Base-by-base conservation (phyloP, 2,888 invertebrate species). In the Drosophila setosimentum region DNA sequence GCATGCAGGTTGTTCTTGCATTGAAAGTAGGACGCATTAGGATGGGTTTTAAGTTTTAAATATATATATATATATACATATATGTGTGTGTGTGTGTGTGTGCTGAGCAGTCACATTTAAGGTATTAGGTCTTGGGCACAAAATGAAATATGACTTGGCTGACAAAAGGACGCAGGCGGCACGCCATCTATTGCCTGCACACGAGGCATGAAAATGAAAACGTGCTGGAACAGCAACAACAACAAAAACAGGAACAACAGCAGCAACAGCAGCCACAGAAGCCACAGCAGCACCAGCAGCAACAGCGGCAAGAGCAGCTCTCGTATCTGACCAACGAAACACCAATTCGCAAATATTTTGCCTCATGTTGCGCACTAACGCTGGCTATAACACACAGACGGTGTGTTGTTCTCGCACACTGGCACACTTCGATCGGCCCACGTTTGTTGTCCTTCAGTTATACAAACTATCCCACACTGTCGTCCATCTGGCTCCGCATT, bases 141-240 rank as follows among this genome's bases (percentile, higher is more conserved):
- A 79, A 85, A 85, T 85, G 85, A 85, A 88, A 87, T 85, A 85
- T 88, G 89, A 88, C 84, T 78, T 83, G 76, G 76, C 81, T 88
- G 87, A 85, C 85, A 86, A 83, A 88, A 81, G 88, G 73, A 76
- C 72, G 68, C 66, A 55, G 62, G 33, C 30, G 58, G 64, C 61
- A 33, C n/a, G 29, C 21, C 70, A 72, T 72, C 72, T 64, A 76
- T 77, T 64, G 67, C 73, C 57, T 27, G 27, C 49, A 62, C 49
- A 59, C 35, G 32, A 27, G 21, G 21, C 51, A 18, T 24, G 21
- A 27, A 66, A 37, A 55, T 37, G 27, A 27, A 55, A 42, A 68
- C 68, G 68, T 58, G 57, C 55, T 16, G 45, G 16, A 45, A 45
- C 45, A 45, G 16, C 45, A 24, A 16, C 6, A 32, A 54, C 30